phyloP scores from a whole-genome alignment of 2,797 vertebrate genomes.

The Luscinia luscinia region DNA sequence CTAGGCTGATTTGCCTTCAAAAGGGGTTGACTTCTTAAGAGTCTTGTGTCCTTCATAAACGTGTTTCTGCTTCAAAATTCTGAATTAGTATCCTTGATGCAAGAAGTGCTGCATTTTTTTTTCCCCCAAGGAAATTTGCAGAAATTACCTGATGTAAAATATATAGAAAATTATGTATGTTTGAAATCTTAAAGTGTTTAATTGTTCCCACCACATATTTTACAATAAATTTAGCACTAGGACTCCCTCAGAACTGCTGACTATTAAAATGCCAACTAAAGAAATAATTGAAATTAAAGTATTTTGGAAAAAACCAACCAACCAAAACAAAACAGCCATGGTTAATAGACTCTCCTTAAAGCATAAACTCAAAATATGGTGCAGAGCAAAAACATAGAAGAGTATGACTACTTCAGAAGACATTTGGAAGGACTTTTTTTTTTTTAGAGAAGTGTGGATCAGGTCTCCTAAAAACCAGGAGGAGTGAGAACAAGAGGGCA shows the following conservation, averaged over 20 bases:
- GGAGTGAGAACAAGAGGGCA: background rate
- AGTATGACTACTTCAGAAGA: background rate
- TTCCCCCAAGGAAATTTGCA: background rate
- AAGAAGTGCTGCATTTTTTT: background rate
- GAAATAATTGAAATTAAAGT: background rate
- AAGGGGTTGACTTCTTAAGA: background rate
- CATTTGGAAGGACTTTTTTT: background rate
- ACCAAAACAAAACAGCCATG: background rate
- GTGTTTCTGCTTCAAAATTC: background rate
- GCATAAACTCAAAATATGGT: background rate
- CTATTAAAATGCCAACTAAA: background rate
- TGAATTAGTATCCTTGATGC: background rate
- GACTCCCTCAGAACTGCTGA: background rate
- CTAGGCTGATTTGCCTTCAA: no score
- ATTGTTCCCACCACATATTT: conserved; percentile 6
- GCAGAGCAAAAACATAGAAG: background rate
- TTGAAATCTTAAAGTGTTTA: conserved; percentile 9
- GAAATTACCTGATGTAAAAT: background rate
- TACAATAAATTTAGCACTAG: background rate
- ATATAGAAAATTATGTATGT: background rate
- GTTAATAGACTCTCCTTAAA: background rate
- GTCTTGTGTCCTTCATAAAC: background rate
- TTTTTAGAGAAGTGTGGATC: background rate
- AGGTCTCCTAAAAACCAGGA: background rate
- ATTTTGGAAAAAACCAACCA: background rate